These are phyloP conservation scores for Myotis yumanensis DNA, from an alignment of 2,113 vertebrate species.

Conservation along the genomic window DNA sequence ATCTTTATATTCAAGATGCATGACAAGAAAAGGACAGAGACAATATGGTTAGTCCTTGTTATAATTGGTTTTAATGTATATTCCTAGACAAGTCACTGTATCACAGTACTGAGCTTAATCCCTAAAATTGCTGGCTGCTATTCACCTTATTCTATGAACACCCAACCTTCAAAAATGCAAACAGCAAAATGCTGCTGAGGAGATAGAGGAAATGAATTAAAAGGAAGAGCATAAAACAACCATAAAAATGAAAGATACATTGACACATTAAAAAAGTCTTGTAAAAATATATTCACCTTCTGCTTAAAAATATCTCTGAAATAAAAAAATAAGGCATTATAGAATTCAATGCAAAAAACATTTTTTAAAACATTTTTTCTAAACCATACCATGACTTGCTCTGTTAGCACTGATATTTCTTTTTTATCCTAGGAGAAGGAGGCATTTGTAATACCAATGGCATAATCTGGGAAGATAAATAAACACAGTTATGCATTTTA, in stretches of 20 bases:
- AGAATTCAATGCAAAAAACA: background rate
- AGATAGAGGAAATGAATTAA: background rate
- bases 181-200: background rate
- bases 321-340: background rate
- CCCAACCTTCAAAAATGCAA: background rate
- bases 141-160: background rate
- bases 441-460: slow-evolving; percentile 75
- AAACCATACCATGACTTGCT: slow-evolving; percentile 69
- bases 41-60: background rate
- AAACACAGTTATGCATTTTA: slow-evolving; percentile 50
- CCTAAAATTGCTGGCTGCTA: background rate
- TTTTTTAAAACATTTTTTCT: background rate
- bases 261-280: background rate
- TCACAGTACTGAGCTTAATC: background rate
- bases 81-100: background rate
- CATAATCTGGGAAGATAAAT: slow-evolving; percentile 71
- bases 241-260: background rate
- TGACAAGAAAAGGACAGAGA: background rate
- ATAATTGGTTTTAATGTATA: background rate
- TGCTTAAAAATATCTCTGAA: background rate
- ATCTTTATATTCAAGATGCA: slow-evolving; percentile 82
- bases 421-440: slow-evolving; percentile 76
- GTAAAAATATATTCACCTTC: background rate
- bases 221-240: background rate
- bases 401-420: slow-evolving; percentile 69